A percentile compares a stretch with the other conserved stretches of the same genome.
Evolutionary conservation across 1,140 invertebrate genomes (phyloP).

Genomic region (Aphis gossypii): DNA sequence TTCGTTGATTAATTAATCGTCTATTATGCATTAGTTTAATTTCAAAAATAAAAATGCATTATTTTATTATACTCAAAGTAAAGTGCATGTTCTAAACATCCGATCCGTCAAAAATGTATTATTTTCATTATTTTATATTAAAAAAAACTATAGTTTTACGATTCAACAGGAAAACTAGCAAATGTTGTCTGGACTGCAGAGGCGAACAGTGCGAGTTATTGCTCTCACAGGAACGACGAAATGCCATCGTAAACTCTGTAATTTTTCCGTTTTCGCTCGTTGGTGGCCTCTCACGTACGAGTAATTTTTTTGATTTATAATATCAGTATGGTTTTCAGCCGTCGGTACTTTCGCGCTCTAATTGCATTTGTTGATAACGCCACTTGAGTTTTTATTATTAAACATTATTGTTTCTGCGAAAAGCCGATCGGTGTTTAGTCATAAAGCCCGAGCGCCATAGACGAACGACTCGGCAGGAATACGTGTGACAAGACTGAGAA

Average conservation of each 20-base stretch:
- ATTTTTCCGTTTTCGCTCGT: conserved; percentile 15
- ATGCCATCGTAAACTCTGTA: conserved; percentile 31
- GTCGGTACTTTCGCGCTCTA: background rate
- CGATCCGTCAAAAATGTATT: background rate
- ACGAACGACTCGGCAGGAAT: background rate
- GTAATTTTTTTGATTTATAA: conserved; percentile 57
- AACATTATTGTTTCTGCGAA: conserved; percentile 3
- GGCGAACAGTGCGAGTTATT: conserved; percentile 12
- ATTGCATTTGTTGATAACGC: conserved; percentile 4
- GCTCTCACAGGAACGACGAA: conserved; percentile 40
- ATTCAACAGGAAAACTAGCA: background rate
- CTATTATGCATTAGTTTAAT: background rate
- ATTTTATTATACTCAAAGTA: background rate
- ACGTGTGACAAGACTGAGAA: background rate
- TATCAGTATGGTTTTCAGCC: conserved; percentile 16
- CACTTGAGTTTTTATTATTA: background rate
- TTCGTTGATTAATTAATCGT: background rate
- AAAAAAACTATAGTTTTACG: conserved; percentile 25
- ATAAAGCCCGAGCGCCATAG: background rate
- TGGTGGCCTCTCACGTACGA: conserved; percentile 32
- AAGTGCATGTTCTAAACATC: background rate
- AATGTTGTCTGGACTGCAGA: background rate
- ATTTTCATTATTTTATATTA: conserved; percentile 17
- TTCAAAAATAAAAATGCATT: background rate
- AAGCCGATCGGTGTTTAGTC: background rate